A percentile compares a stretch with the other conserved stretches of the same genome.
Conservation (phyloP, 1,140 invertebrate genomes). For the Caenorhabditis briggsae region DNA sequence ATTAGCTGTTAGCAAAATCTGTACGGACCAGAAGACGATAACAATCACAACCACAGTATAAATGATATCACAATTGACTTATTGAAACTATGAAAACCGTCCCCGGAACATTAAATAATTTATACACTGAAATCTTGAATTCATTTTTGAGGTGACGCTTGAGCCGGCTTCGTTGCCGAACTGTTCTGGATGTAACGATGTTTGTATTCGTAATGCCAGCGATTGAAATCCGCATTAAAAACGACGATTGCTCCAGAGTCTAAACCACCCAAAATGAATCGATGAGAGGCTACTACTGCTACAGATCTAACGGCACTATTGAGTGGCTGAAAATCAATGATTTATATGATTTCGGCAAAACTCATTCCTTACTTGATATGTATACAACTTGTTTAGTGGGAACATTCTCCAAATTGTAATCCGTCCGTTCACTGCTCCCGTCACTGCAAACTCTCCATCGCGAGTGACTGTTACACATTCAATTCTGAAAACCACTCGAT, state of each 20-base stretch:
- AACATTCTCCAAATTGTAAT: constrained; percentile 98
- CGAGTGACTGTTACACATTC: constrained; percentile 93
- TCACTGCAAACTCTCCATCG: constrained; percentile 94
- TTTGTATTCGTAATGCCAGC: constrained; percentile 86
- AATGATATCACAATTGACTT: constrained; percentile 24
- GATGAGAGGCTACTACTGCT: constrained; percentile 79
- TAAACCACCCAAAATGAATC: constrained; percentile 93
- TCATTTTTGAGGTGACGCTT: constrained; percentile 42
- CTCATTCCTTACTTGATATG: constrained; percentile 84
- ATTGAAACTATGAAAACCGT: not conserved
- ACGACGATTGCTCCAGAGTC: constrained; percentile 97
- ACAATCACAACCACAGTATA: constrained; percentile 34
- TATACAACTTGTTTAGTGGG: constrained; percentile 94
- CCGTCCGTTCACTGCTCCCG: constrained; percentile 95
- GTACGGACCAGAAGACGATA: not conserved
- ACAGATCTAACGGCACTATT: constrained; percentile 74
- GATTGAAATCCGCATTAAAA: constrained; percentile 99
- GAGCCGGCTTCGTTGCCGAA: not conserved
- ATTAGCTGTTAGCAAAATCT: not conserved
- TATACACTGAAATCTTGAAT: not conserved
- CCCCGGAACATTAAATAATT: too few species aligned
- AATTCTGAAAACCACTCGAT: constrained; percentile 70
- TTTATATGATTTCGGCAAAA: constrained; percentile 35
- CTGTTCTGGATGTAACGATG: constrained; percentile 61
- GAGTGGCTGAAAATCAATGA: constrained; percentile 78